These are phyloP conservation scores for Ericerus pela DNA, from an alignment of 1,140 invertebrate species.

Conservation along the genomic window DNA sequence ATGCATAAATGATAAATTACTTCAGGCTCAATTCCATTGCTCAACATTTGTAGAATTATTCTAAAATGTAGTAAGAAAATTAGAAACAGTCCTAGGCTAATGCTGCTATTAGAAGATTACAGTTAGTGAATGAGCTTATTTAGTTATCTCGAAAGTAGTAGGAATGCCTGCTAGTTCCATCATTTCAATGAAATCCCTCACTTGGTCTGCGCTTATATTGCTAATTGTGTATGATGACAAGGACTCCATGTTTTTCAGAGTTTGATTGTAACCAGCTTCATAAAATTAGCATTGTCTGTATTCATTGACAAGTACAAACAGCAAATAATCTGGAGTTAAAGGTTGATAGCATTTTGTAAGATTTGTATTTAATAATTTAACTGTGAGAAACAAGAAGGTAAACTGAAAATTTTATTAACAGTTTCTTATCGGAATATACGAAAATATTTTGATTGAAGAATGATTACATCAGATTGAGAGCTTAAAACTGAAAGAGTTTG, in stretches of 20 bases:
- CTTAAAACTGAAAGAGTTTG: no score
- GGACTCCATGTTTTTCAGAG: not conserved
- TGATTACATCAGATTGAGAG: no score
- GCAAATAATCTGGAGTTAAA: no score
- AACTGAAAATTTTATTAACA: no score
- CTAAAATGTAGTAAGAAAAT: not conserved
- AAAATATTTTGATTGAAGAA: no score
- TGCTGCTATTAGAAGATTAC: not conserved
- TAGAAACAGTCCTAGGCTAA: not conserved
- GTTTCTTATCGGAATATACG: no score
- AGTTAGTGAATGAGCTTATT: not conserved
- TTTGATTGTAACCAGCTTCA: no score
- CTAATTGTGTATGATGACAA: not conserved
- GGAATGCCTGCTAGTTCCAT: not conserved
- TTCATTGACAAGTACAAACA: no score
- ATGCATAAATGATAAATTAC: not conserved
- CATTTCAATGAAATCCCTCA: not conserved
- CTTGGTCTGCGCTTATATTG: not conserved
- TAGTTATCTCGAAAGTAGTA: not conserved
- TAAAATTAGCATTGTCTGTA: no score
- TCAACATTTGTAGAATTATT: not conserved
- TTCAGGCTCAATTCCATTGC: constrained; percentile 2
- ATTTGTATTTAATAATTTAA: no score
- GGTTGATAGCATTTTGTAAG: no score
- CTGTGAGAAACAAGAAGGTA: no score